phyloP scores from a whole-genome alignment of 2,888 invertebrate species.

The Octodonta nipae region DNA sequence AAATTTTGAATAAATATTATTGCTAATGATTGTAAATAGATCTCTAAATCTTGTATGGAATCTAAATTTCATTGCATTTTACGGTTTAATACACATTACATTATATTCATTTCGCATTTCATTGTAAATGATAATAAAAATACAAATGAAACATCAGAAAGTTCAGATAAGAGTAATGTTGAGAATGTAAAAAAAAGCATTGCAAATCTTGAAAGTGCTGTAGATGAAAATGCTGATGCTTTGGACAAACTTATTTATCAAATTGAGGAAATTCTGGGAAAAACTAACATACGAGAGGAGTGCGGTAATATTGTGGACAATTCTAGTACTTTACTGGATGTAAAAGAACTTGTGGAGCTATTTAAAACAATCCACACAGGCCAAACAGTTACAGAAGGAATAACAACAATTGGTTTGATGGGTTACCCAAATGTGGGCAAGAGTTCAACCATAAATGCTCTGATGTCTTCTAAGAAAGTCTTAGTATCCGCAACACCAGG shows the following conservation, averaged over 20 bases:
- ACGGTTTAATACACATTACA: too few relatives aligned
- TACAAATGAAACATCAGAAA: too few relatives aligned
- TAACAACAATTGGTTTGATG: conserved; percentile 80
- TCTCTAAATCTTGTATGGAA: too few relatives aligned
- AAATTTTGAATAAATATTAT: too few relatives aligned
- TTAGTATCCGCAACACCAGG: conserved; percentile 97
- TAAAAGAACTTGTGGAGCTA: conserved; percentile 56
- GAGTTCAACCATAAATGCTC: conserved; percentile 92
- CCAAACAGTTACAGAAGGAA: conserved; percentile 30
- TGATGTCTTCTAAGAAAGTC: conserved; percentile 72
- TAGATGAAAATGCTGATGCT: conserved; percentile 42
- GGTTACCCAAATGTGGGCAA: conserved; percentile 99
- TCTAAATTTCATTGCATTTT: too few relatives aligned
- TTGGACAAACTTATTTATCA: conserved; percentile 42
- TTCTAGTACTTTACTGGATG: conserved; percentile 47
- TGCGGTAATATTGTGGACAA: conserved; percentile 29
- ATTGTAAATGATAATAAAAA: too few relatives aligned
- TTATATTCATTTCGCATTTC: too few relatives aligned
- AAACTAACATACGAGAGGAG: conserved; percentile 11
- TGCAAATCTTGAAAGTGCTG: conserved; percentile 40
- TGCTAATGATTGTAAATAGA: too few relatives aligned
- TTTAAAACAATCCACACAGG: conserved; percentile 49
- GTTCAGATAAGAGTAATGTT: conserved; percentile 10
- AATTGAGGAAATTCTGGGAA: conserved; percentile 33
- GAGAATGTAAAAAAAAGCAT: conserved; percentile 38